A percentile compares a stretch with the other conserved stretches of the same genome.
phyloP scores from a whole-genome alignment of 1,140 invertebrate genomes.

The Camponotus pennsylvanicus region DNA sequence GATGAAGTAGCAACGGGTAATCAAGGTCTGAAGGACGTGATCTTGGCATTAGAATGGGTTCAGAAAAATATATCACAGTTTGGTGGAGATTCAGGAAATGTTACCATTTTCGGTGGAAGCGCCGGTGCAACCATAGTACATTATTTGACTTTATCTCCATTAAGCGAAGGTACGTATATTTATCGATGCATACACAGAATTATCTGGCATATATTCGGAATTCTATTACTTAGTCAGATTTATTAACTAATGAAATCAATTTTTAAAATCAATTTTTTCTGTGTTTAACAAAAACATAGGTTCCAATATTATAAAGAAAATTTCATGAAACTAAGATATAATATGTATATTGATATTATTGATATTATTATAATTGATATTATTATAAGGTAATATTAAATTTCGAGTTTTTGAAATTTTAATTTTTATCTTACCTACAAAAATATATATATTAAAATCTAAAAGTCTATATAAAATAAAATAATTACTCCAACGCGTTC shows the following conservation, averaged over 20 bases:
- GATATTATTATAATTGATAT: too few species aligned
- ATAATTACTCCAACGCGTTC: too few species aligned
- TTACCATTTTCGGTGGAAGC: constrained; percentile 90
- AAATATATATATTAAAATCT: too few species aligned
- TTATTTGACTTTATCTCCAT: constrained; percentile 72
- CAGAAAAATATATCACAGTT: constrained; percentile 88
- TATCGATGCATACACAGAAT: background rate
- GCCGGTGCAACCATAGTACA: constrained; percentile 86
- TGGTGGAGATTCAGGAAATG: constrained; percentile 88
- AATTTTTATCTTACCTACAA: too few species aligned
- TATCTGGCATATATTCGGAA: background rate
- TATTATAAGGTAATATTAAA: too few species aligned
- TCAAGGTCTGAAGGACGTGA: constrained; percentile 87
- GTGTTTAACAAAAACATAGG: background rate
- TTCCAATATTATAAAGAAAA: background rate
- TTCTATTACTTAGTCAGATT: background rate
- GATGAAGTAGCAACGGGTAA: constrained; percentile 83
- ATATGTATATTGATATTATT: background rate
- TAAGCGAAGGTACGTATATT: constrained; percentile 67
- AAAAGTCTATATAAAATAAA: too few species aligned
- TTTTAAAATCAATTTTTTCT: background rate
- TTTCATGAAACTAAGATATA: background rate
- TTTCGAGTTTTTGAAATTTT: too few species aligned
- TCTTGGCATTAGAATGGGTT: constrained; percentile 88
- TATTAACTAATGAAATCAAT: background rate